These are phyloP conservation scores for Anthopleura sola DNA, from an alignment of 64 coral and sea anemone species.

Conservation along the genomic window DNA sequence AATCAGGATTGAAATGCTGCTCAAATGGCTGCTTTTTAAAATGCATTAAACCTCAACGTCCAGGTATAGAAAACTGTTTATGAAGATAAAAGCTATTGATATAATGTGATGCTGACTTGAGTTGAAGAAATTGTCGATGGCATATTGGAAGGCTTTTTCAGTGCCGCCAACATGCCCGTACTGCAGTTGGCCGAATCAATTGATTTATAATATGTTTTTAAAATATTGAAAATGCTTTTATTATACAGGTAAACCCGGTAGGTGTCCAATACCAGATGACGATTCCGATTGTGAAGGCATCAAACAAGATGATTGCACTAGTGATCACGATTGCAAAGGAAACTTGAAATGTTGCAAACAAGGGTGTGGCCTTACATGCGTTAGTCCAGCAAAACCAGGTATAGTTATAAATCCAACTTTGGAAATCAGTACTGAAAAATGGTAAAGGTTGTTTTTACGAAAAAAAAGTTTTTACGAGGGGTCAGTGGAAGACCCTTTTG, in stretches of 20 bases:
- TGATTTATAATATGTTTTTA: no score
- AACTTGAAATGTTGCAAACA: conserved; percentile 47
- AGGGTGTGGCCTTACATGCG: conserved; percentile 33
- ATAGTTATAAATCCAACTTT: neutral
- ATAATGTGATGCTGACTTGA: neutral
- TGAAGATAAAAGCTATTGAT: neutral
- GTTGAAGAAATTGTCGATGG: neutral
- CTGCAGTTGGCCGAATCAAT: no score
- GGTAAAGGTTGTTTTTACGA: no score
- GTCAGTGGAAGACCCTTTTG: no score
- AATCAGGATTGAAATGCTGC: conserved; percentile 46
- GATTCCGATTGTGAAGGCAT: neutral
- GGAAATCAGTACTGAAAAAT: neutral
- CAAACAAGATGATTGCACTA: conserved; percentile 18
- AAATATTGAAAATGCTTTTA: no score
- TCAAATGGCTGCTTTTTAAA: conserved; percentile 5
- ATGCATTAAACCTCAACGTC: conserved; percentile 40
- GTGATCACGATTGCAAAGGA: conserved; percentile 39
- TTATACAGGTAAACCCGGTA: conserved; percentile 20
- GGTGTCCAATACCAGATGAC: conserved; percentile 24
- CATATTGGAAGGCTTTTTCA: neutral
- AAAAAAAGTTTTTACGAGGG: no score
- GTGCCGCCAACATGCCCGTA: neutral
- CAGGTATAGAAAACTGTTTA: neutral
- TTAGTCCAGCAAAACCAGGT: conserved; percentile 32